Evolutionary conservation across 2,113 vertebrate genomes (phyloP).

Genomic region (Eulacestoma nigropectus): DNA sequence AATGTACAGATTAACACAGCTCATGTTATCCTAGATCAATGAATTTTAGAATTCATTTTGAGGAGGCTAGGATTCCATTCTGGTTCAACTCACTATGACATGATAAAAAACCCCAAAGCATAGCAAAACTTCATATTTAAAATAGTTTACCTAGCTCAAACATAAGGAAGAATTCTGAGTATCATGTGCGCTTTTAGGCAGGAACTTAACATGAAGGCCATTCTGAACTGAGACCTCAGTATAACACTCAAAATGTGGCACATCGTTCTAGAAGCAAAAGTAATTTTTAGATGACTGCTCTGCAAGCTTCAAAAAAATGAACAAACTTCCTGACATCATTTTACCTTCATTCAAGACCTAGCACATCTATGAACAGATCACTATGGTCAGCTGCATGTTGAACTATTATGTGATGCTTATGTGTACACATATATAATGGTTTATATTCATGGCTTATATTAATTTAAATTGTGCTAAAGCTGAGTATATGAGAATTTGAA

Average conservation of each 20-base stretch:
- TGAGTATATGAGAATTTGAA: background rate
- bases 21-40: background rate
- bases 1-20: background rate
- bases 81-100: background rate
- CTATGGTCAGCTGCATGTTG: background rate
- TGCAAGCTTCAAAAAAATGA: background rate
- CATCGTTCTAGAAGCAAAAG: background rate
- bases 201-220: background rate
- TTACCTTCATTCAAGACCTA: background rate
- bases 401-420: background rate
- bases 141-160: background rate
- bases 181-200: background rate
- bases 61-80: background rate
- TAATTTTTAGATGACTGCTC: background rate
- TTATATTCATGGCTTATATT: background rate
- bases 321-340: background rate
- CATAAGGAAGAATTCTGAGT: background rate
- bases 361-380: background rate
- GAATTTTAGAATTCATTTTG: background rate
- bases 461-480: background rate
- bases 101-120: background rate
- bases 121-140: background rate
- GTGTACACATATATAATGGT: background rate
- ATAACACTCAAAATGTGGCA: background rate
- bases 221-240: background rate